These are phyloP conservation scores for Macrosiphum euphorbiae DNA, from an alignment of 2,888 invertebrate species.

Conservation along the genomic window DNA sequence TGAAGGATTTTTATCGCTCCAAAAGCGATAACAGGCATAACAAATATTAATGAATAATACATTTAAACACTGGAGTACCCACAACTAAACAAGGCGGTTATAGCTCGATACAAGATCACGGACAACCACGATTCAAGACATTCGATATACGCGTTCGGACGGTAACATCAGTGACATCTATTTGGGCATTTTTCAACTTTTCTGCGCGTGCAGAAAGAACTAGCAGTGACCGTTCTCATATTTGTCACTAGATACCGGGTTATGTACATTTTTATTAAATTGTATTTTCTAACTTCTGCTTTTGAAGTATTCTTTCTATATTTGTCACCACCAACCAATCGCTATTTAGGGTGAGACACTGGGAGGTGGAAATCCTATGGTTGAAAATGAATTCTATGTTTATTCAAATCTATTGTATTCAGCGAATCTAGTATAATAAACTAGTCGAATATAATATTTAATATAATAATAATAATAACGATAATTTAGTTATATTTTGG, in stretches of 20 bases:
- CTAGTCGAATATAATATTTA: no score
- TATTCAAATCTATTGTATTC: not conserved
- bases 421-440: no score
- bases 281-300: not conserved
- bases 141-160: not conserved
- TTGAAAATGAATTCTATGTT: not conserved
- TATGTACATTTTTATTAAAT: not conserved
- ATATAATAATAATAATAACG: no score
- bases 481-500: no score
- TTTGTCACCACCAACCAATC: not conserved
- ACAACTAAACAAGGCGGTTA: not conserved
- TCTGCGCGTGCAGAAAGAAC: not conserved
- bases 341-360: not conserved
- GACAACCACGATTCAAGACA: not conserved
- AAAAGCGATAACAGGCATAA: not conserved
- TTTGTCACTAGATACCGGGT: not conserved
- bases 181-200: not conserved
- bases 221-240: not conserved
- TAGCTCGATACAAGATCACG: not conserved
- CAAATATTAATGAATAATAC: not conserved
- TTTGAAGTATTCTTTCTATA: not conserved
- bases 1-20: not conserved
- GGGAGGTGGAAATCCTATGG: not conserved
- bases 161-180: not conserved
- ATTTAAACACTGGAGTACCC: not conserved